Base-by-base conservation (phyloP, 2,797 vertebrate genomes). In the Cossypha polioptera region DNA sequence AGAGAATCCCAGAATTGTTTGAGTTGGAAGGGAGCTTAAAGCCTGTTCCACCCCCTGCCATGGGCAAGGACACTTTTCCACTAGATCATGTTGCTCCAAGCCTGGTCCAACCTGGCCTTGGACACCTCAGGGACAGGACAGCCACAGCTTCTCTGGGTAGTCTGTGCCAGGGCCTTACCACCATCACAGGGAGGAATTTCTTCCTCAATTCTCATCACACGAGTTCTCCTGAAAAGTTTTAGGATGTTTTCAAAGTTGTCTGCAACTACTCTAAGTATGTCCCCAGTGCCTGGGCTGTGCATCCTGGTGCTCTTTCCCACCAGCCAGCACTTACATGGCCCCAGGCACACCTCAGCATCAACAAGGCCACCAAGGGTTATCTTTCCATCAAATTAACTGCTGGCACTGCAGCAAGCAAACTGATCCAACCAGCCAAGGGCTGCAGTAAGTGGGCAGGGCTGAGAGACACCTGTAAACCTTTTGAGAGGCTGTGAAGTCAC, bases 101-200 rank as follows among this genome's bases (percentile, higher is more conserved):
- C 2, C 26, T 1, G 0, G 0, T 68, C 48, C 71, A 69, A 0
- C 24, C n/a, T 9, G 19, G n/a, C 28, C n/a, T 26, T 31, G 71
- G 57, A 33, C 36, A 63, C 20, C 40, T 8, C n/a, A 76, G 36
- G 24, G 14, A 45, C 7, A 2, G 43, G 5, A n/a, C 43, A 83
- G n/a, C 19, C 57, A 51, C n/a, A 76, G n/a, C 20, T 63, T 31
- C 36, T 51, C 36, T 22, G n/a, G 16, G 24, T 36, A 62, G 0
- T 19, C 16, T 68, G 13, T 69, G 50, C 31, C 48, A 62, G 42
- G 48, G 16, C 16, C 48, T 33, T 2, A 0, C 24, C 28, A 76
- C 36, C 20, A 3, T 13, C 57, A 62, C 16, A 57, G n/a, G 17
- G 24, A 57, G 3, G 17, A 63, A 71, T 35, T 76, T 51, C 29